Percentiles rank a stretch among this genome's conserved stretches.
Conservation (phyloP, 2,888 invertebrate species). For the Ophion ellenae region DNA sequence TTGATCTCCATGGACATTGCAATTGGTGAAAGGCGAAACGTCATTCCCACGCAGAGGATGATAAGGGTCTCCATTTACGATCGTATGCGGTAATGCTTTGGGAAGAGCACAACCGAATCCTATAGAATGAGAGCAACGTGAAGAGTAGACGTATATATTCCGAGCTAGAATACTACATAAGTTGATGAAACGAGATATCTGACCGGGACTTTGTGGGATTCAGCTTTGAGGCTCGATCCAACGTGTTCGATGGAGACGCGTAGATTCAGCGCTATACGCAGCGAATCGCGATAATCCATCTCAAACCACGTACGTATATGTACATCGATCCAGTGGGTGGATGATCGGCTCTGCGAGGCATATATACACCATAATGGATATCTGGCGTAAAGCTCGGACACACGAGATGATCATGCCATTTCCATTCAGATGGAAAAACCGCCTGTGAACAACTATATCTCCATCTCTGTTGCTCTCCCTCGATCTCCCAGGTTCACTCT, state of each 20-base stretch:
- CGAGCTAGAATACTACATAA: too few relatives aligned
- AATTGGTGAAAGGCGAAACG: neutral
- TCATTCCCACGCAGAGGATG: too few relatives aligned
- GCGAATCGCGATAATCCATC: slow-evolving; percentile 57
- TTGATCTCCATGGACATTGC: neutral
- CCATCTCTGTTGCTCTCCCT: neutral
- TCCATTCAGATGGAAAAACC: slow-evolving; percentile 56
- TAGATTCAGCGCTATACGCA: slow-evolving; percentile 44
- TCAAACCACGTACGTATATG: slow-evolving; percentile 27
- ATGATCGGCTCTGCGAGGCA: slow-evolving; percentile 47
- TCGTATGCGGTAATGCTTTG: too few relatives aligned
- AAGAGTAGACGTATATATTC: too few relatives aligned
- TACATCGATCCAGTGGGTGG: slow-evolving; percentile 23
- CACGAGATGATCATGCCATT: slow-evolving; percentile 55
- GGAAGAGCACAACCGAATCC: too few relatives aligned
- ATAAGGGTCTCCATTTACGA: too few relatives aligned
- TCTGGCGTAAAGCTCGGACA: slow-evolving; percentile 41
- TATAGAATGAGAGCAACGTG: too few relatives aligned
- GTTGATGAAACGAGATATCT: slow-evolving; percentile 11
- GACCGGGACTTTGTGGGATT: slow-evolving; percentile 33
- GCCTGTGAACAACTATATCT: slow-evolving; percentile 26
- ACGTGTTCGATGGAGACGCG: slow-evolving; percentile 44
- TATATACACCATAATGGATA: slow-evolving; percentile 54
- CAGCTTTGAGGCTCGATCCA: slow-evolving; percentile 22
- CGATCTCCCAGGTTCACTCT: neutral